Percentiles rank a stretch among this genome's conserved stretches.
These are phyloP conservation scores for Agrochola macilenta DNA, from an alignment of 2,888 invertebrate genomes.

Conservation along the genomic window DNA sequence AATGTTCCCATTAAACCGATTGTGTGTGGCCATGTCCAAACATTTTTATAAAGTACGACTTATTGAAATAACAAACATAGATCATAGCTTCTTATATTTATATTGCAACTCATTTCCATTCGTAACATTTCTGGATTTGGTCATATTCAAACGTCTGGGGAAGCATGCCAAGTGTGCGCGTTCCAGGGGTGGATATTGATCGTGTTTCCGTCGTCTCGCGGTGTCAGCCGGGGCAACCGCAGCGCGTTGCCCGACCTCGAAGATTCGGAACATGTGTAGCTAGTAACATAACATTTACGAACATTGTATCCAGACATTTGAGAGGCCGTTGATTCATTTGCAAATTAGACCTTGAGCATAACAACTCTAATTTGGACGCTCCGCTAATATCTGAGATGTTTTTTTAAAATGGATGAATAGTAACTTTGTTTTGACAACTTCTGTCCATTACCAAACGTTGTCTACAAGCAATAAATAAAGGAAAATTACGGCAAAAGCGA, in stretches of 20 bases:
- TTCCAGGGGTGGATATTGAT: conserved; percentile 56
- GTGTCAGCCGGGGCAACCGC: conserved; percentile 21
- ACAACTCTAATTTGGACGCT: conserved; percentile 46
- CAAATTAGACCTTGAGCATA: conserved; percentile 58
- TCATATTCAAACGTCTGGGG: conserved; percentile 39
- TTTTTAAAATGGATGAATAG: neutral
- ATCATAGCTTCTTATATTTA: conserved; percentile 20
- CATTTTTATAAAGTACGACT: conserved; percentile 40
- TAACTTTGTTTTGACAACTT: conserved; percentile 36
- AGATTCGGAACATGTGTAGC: conserved; percentile 6
- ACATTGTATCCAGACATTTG: conserved; percentile 12
- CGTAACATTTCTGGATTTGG: conserved; percentile 34
- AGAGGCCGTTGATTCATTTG: conserved; percentile 50
- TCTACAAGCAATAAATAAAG: conserved; percentile 30
- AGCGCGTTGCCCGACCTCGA: conserved; percentile 12
- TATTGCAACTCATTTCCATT: conserved; percentile 26
- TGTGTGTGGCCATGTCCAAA: conserved; percentile 46
- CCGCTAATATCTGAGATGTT: conserved; percentile 15
- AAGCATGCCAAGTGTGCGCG: conserved; percentile 50
- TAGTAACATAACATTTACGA: conserved; percentile 27
- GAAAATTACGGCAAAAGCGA: conserved; percentile 28
- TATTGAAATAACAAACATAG: conserved; percentile 51
- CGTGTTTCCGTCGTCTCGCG: conserved; percentile 19
- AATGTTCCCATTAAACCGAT: conserved; percentile 43
- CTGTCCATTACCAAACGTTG: conserved; percentile 3